phyloP scores from a whole-genome alignment of 2,797 vertebrate species.

The Somateria mollissima region DNA sequence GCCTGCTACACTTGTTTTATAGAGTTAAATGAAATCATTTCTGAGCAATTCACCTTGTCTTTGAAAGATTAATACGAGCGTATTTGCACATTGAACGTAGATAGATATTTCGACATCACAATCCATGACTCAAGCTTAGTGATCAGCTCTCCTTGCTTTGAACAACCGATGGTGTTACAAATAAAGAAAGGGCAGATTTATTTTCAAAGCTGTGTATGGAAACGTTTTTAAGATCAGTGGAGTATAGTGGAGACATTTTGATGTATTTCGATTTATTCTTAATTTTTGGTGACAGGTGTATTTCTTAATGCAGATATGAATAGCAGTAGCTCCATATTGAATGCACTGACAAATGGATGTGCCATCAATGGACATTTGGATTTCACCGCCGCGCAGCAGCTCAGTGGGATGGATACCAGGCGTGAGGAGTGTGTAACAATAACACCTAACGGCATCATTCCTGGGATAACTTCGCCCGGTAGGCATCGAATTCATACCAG shows the following conservation, averaged over 20 bases:
- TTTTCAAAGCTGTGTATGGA: conserved; percentile 14
- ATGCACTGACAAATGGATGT: conserved; percentile 82
- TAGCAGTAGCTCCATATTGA: conserved; percentile 81
- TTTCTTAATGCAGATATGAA: conserved; percentile 84
- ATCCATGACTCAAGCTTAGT: neutral
- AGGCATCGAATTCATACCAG: conserved; percentile 47
- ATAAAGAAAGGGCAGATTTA: neutral
- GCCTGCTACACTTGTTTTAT: neutral
- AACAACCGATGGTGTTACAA: neutral
- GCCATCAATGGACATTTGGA: conserved; percentile 80
- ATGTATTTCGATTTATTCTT: conserved; percentile 58
- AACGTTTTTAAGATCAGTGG: neutral
- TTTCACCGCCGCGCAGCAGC: conserved; percentile 61
- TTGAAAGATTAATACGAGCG: neutral
- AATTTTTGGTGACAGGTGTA: conserved; percentile 86
- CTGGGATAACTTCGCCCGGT: conserved; percentile 42
- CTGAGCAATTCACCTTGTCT: neutral
- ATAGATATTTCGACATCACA: neutral
- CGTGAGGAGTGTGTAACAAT: conserved; percentile 50
- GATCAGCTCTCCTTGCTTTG: neutral
- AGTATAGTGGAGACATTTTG: conserved; percentile 36
- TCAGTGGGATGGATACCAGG: conserved; percentile 78
- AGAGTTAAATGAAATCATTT: neutral
- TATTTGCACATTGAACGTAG: neutral
- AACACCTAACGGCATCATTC: conserved; percentile 28